These are phyloP conservation scores for Arctocebus calabarensis DNA, from an alignment of 2,797 vertebrate genomes.

Conservation along the genomic window DNA sequence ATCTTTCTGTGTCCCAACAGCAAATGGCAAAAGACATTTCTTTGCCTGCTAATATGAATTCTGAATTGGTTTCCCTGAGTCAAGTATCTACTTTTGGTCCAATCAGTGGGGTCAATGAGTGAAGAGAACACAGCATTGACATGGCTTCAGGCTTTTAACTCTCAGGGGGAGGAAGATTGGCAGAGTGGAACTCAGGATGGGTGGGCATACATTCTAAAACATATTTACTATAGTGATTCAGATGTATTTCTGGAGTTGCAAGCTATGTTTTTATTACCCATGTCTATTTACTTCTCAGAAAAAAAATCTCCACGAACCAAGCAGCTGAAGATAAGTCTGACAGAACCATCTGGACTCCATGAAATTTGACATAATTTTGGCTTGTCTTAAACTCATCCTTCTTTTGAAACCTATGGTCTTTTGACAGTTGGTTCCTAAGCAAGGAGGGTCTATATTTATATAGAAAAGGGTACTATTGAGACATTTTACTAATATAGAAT, in stretches of 20 bases:
- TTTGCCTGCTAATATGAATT: background rate
- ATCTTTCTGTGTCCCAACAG: background rate
- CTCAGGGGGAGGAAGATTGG: background rate
- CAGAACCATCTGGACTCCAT: constrained; percentile 63
- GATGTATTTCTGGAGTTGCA: background rate
- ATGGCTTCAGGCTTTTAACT: background rate
- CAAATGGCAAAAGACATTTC: constrained; percentile 11
- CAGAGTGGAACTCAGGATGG: background rate
- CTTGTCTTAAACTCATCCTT: constrained; percentile 63
- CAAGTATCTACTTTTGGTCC: constrained; percentile 39
- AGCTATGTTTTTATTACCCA: constrained; percentile 42
- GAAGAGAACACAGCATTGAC: background rate
- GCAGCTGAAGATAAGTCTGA: constrained; percentile 63
- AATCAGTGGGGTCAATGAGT: background rate
- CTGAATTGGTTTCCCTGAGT: constrained; percentile 18
- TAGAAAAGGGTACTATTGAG: constrained; percentile 30
- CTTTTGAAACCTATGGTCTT: constrained; percentile 60
- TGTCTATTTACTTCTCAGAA: constrained; percentile 44
- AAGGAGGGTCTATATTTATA: constrained; percentile 50
- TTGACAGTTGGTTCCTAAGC: constrained; percentile 63
- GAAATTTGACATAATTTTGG: constrained; percentile 64
- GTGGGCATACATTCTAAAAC: background rate
- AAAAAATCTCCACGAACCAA: constrained; percentile 51
- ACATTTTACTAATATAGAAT: constrained; percentile 50
- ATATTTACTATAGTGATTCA: constrained; percentile 38